These are phyloP conservation scores for Andricus quercusramuli DNA, from an alignment of 2,888 invertebrate genomes.

Conservation along the genomic window DNA sequence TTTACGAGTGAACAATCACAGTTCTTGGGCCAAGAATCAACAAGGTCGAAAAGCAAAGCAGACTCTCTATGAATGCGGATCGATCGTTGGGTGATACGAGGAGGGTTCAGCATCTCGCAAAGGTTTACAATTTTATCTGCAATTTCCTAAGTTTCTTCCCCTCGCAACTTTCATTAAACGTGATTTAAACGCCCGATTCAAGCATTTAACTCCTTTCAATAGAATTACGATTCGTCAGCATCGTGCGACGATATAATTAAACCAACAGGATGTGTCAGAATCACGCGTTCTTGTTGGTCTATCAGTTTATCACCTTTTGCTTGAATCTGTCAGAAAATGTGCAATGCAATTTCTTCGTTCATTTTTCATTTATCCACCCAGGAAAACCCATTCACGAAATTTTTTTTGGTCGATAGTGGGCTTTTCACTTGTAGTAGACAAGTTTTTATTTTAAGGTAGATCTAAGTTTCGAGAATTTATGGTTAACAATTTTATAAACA, in stretches of 20 bases:
- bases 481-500: conserved; percentile 6
- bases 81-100: not conserved
- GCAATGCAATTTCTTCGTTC: not conserved
- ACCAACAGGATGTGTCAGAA: conserved; percentile 36
- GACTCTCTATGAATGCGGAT: conserved; percentile 2
- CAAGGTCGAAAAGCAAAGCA: conserved; percentile 14
- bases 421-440: not conserved
- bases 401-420: not conserved
- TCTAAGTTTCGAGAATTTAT: not conserved
- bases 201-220: not conserved
- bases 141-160: conserved; percentile 20
- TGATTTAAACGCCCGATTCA: not conserved
- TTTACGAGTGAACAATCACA: conserved; percentile 38
- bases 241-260: conserved; percentile 18
- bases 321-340: conserved; percentile 5
- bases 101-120: conserved; percentile 3
- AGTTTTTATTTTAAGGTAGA: not conserved
- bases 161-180: conserved; percentile 13
- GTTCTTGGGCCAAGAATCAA: not conserved
- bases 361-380: not conserved
- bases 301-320: not conserved
- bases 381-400: not conserved
- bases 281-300: conserved; percentile 13
- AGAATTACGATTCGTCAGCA: conserved; percentile 16
- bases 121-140: conserved; percentile 26